These are phyloP conservation scores for Paramacrobiotus metropolitanus DNA, from an alignment of 1,140 invertebrate species.

Conservation along the genomic window DNA sequence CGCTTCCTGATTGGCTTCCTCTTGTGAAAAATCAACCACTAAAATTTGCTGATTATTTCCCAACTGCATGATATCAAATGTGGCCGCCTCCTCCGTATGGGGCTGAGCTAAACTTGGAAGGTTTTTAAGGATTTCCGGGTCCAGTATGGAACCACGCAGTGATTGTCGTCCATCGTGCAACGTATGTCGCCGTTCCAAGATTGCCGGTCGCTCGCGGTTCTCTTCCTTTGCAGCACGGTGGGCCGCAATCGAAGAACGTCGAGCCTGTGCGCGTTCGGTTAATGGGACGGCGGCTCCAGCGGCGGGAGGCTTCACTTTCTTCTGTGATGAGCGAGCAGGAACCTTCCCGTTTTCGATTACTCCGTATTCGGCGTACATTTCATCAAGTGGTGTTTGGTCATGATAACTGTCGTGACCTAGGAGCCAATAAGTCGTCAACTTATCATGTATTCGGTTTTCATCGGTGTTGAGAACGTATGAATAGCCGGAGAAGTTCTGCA, in stretches of 20 bases:
- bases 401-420: neutral
- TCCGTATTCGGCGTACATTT: neutral
- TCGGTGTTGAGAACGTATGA: neutral
- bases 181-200: neutral
- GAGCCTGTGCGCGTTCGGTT: neutral
- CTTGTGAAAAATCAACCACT: neutral
- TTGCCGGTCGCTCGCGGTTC: neutral
- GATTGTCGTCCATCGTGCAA: neutral
- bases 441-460: neutral
- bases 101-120: neutral
- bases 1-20: no score
- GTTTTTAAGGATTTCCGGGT: neutral
- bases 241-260: neutral
- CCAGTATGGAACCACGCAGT: neutral
- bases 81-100: neutral
- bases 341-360: neutral
- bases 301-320: neutral
- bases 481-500: neutral
- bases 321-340: neutral
- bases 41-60: neutral
- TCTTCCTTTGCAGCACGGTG: neutral
- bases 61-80: neutral
- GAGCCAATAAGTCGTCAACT: neutral
- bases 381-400: neutral
- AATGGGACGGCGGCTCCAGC: neutral